Percentiles rank a stretch among this genome's conserved stretches.
phyloP scores from a whole-genome alignment of 2,113 vertebrate species.

The Anser cygnoides region DNA sequence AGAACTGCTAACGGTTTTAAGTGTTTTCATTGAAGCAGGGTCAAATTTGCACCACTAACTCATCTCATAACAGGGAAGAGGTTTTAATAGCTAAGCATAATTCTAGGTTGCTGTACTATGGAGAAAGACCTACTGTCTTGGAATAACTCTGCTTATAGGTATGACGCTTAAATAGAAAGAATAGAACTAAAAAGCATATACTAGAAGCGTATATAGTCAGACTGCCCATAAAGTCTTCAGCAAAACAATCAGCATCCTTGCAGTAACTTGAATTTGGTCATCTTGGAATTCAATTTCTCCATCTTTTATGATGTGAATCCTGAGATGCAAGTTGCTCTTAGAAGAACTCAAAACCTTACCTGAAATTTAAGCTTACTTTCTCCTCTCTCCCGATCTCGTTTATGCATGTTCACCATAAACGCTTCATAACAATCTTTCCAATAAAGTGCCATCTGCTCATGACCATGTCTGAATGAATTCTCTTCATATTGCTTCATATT shows the following conservation, averaged over 20 bases:
- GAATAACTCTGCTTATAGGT: background rate
- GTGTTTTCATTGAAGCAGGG: background rate
- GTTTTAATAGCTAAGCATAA: background rate
- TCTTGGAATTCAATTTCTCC: background rate
- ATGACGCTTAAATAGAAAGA: background rate
- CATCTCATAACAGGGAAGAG: background rate
- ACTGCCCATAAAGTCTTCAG: background rate
- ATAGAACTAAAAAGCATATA: background rate
- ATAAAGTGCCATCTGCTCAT: constrained; percentile 91
- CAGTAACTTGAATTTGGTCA: background rate
- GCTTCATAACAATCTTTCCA: constrained; percentile 96
- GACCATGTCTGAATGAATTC: constrained; percentile 88
- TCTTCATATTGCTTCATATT: constrained; percentile 98
- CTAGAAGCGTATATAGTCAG: background rate
- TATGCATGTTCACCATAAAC: constrained; percentile 94
- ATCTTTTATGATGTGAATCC: background rate
- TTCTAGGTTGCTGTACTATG: background rate
- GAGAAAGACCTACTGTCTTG: background rate
- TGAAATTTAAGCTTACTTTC: constrained; percentile 98
- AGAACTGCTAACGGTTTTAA: background rate
- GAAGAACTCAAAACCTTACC: constrained; percentile 74
- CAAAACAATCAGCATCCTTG: background rate
- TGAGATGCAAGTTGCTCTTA: background rate
- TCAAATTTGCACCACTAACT: background rate
- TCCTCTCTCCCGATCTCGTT: constrained; percentile 89